phyloP scores from a whole-genome alignment of 23 tunicate species.

The Phallusia fumigata region DNA sequence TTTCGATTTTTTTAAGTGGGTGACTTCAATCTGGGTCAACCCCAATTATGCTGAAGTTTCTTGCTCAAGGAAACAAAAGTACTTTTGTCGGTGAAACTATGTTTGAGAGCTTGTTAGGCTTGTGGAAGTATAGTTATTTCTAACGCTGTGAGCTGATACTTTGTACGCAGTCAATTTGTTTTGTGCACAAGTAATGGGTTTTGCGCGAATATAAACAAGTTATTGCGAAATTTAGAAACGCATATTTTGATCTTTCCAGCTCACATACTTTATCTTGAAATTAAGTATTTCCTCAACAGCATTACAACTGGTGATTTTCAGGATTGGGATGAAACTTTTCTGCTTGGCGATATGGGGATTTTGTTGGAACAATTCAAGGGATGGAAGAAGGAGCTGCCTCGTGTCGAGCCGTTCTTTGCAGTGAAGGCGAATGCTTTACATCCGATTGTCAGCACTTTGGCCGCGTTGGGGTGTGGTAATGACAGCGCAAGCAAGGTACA shows the following conservation, averaged over 20 bases:
- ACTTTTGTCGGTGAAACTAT: not conserved
- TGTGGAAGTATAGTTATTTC: not conserved
- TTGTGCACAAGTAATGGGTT: too few relatives aligned
- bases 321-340: conserved; percentile 11
- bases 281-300: too few relatives aligned
- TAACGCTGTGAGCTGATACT: too few relatives aligned
- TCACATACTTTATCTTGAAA: too few relatives aligned
- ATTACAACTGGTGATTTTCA: not conserved
- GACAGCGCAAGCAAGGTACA: conserved; percentile 12
- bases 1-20: too few relatives aligned
- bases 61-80: too few relatives aligned
- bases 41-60: too few relatives aligned
- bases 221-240: too few relatives aligned
- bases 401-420: not conserved
- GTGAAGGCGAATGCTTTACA: not conserved
- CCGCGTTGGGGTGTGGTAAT: conserved; percentile 4
- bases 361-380: not conserved
- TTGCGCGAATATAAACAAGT: too few relatives aligned
- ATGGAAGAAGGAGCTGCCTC: not conserved
- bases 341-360: conserved; percentile 5
- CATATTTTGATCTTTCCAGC: too few relatives aligned
- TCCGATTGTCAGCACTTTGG: not conserved
- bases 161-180: not conserved
- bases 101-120: not conserved
- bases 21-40: too few relatives aligned